A percentile compares a stretch with the other conserved stretches of the same genome.
Evolutionary conservation across 2,797 vertebrate genomes (phyloP).

Genomic region (Muscicapa comitata): DNA sequence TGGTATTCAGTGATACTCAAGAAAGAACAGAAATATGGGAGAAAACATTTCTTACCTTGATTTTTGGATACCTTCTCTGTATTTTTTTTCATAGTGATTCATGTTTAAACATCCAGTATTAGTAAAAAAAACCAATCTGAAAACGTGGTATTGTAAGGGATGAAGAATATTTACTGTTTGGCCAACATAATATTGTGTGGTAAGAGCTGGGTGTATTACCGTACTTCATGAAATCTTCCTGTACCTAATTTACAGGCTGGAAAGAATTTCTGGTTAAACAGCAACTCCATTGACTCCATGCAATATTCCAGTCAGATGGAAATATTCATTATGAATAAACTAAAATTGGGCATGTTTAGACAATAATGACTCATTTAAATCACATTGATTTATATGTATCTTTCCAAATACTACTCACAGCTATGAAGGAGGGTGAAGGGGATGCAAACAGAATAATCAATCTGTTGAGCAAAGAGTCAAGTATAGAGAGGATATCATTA

Average conservation of each 20-base stretch:
- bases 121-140: not conserved
- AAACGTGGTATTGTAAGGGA: not conserved
- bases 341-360: not conserved
- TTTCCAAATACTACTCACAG: not conserved
- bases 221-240: not conserved
- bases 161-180: not conserved
- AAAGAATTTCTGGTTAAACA: not conserved
- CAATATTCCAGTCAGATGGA: not conserved
- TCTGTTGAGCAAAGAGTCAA: not conserved
- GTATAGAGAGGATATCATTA: not conserved
- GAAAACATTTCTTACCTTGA: not conserved
- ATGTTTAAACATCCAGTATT: not conserved
- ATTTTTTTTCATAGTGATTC: not conserved
- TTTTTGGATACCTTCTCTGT: not conserved
- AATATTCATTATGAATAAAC: not conserved
- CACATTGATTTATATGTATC: not conserved
- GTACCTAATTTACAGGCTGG: not conserved
- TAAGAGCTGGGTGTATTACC: not conserved
- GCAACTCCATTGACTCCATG: not conserved
- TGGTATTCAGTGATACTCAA: not conserved
- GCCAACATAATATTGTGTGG: not conserved
- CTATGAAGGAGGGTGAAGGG: not conserved
- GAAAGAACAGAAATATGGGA: not conserved
- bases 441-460: not conserved
- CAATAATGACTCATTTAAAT: not conserved